Evolutionary conservation across 2,113 vertebrate species (phyloP).

Genomic region (Oncorhynchus keta): DNA sequence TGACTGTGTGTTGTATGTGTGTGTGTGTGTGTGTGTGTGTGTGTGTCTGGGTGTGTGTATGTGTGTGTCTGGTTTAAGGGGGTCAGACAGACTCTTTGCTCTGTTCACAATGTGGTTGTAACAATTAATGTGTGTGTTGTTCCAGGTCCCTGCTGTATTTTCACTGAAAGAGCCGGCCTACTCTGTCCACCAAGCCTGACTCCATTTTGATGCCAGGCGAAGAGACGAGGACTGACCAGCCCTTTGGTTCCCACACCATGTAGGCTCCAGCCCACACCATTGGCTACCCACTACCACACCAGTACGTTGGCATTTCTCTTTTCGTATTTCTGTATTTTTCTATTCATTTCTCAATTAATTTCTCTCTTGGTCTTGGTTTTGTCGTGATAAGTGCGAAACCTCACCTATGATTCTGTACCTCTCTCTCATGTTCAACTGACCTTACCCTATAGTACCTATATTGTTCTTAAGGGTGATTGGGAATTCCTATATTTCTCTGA

Average conservation of each 20-base stretch:
- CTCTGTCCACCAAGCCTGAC: conserved; percentile 61
- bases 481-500: neutral
- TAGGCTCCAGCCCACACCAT: conserved; percentile 26
- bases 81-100: conserved; percentile 30
- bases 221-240: conserved; percentile 57
- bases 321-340: conserved; percentile 40
- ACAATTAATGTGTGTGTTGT: conserved; percentile 49
- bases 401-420: neutral
- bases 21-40: too few species aligned
- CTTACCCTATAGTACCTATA: neutral
- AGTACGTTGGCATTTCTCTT: conserved; percentile 67
- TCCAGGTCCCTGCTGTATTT: conserved; percentile 52
- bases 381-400: conserved; percentile 12
- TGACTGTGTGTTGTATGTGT: conserved; percentile 40
- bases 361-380: conserved; percentile 3
- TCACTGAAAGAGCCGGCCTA: conserved; percentile 64
- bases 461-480: conserved; percentile 2
- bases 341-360: neutral
- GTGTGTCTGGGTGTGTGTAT: conserved; percentile 23
- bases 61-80: conserved; percentile 40
- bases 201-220: conserved; percentile 65
- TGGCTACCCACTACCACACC: conserved; percentile 37
- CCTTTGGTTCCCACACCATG: conserved; percentile 34
- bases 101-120: conserved; percentile 28
- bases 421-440: neutral